These are phyloP conservation scores for Oithona nana DNA, from an alignment of 2,888 invertebrate genomes.

Conservation along the genomic window DNA sequence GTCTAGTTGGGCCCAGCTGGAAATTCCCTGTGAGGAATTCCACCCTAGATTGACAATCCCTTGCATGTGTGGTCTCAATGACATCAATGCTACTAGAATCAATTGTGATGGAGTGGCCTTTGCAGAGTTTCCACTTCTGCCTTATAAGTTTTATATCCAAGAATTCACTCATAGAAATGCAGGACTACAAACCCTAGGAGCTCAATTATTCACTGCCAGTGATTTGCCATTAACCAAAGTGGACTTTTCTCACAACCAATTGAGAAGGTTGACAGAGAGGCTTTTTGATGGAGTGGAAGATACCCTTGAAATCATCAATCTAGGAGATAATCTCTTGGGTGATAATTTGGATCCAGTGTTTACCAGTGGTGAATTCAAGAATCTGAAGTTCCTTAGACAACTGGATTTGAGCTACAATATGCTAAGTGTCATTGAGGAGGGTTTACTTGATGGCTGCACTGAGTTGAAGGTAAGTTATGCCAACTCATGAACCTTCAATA, in stretches of 20 bases:
- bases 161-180: conserved; percentile 57
- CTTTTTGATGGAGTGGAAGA: conserved; percentile 44
- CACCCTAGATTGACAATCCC: conserved; percentile 54
- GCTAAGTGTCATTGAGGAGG: conserved; percentile 63
- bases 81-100: conserved; percentile 39
- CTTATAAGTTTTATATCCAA: conserved; percentile 44
- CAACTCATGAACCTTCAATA: background rate
- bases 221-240: conserved; percentile 47
- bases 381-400: conserved; percentile 6
- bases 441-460: conserved; percentile 57
- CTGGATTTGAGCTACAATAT: conserved; percentile 61
- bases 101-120: conserved; percentile 68
- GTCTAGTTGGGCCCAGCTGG: background rate
- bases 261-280: conserved; percentile 56
- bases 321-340: conserved; percentile 65
- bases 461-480: conserved; percentile 24
- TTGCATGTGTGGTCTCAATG: conserved; percentile 36
- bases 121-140: conserved; percentile 52
- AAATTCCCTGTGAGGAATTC: conserved; percentile 48
- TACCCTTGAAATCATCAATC: conserved; percentile 45
- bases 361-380: conserved; percentile 39
- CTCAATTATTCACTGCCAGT: conserved; percentile 41
- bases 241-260: conserved; percentile 62
- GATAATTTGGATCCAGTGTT: conserved; percentile 78
- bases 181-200: conserved; percentile 60